These are phyloP conservation scores for Genyomyrus donnyi DNA, from an alignment of 2,113 vertebrate species.

Conservation along the genomic window DNA sequence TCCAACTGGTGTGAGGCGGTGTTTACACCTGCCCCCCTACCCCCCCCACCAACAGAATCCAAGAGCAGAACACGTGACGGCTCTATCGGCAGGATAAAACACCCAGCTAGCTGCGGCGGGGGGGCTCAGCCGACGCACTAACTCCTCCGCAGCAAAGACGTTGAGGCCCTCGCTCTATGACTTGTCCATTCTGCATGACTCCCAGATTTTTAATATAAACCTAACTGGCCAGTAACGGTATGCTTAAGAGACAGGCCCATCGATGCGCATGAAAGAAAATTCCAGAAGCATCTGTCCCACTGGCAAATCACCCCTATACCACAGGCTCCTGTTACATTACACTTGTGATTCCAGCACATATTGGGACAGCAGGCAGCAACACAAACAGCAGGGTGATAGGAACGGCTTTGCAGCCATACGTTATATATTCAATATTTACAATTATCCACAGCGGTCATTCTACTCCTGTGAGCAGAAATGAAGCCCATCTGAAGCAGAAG, in stretches of 20 bases:
- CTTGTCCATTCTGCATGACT: background rate
- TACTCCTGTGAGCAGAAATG: background rate
- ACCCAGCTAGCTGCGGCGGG: background rate
- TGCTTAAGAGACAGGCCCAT: background rate
- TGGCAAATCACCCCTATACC: background rate
- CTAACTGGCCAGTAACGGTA: background rate
- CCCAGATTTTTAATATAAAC: background rate
- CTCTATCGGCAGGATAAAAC: background rate
- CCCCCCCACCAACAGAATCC: background rate
- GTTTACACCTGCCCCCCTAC: background rate
- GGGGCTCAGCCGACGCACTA: background rate
- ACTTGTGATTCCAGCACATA: background rate
- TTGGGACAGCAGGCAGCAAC: background rate
- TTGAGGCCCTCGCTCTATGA: background rate
- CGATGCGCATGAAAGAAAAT: background rate
- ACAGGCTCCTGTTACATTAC: background rate
- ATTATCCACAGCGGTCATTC: background rate
- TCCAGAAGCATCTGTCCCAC: background rate
- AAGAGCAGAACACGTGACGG: background rate
- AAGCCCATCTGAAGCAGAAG: background rate
- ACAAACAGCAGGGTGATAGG: background rate
- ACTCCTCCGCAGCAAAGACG: background rate
- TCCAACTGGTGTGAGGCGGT: background rate
- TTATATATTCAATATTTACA: background rate
- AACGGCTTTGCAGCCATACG: background rate